A percentile compares a stretch with the other conserved stretches of the same genome.
These are phyloP conservation scores for Penaeus chinensis DNA, from an alignment of 1,140 invertebrate genomes.

Conservation along the genomic window DNA sequence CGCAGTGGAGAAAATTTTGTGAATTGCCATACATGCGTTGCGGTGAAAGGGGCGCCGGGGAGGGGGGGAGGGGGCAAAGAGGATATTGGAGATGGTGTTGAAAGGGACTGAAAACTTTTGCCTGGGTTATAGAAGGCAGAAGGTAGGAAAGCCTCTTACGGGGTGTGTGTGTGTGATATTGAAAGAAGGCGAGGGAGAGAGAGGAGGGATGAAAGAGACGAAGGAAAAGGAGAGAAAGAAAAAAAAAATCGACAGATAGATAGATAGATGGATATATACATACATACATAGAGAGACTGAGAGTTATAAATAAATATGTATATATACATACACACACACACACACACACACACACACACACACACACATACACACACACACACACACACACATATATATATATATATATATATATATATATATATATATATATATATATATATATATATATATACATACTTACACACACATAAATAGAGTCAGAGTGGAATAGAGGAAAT, in stretches of 20 bases:
- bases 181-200: neutral
- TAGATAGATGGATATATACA: neutral
- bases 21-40: too few relatives aligned
- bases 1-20: too few relatives aligned
- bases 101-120: too few relatives aligned
- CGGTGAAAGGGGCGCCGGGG: too few relatives aligned
- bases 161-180: neutral
- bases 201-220: neutral
- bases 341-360: neutral
- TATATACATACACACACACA: neutral
- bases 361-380: neutral
- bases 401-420: neutral
- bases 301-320: neutral
- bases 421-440: neutral
- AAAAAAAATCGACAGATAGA: neutral
- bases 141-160: too few relatives aligned
- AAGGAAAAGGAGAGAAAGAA: neutral
- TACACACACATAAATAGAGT: too few relatives aligned
- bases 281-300: neutral
- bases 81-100: too few relatives aligned
- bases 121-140: too few relatives aligned
- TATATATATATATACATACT: neutral
- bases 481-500: too few relatives aligned
- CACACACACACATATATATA: neutral
- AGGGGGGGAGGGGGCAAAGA: too few relatives aligned